Evolutionary conservation across 2,113 vertebrate genomes (phyloP).

Genomic region (Regulus satrapa): DNA sequence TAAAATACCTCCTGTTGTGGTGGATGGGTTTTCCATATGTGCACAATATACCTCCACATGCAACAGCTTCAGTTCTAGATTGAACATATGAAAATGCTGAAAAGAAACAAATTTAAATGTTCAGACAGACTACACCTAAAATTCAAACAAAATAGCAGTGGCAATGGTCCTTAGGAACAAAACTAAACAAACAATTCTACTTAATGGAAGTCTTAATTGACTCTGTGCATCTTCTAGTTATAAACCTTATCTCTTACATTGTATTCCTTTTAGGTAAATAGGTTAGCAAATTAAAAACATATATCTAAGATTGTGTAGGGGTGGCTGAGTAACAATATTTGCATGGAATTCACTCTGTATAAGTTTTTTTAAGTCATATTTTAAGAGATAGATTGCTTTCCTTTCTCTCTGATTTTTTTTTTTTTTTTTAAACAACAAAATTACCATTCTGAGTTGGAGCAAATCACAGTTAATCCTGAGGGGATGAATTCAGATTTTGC

Average conservation of each 20-base stretch:
- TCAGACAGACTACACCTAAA: background rate
- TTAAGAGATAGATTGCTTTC: background rate
- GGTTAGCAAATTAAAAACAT: background rate
- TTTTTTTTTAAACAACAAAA: too few relatives aligned
- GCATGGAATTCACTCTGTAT: background rate
- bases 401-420: too few relatives aligned
- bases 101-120: background rate
- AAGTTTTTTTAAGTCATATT: background rate
- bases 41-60: background rate
- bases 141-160: background rate
- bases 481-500: background rate
- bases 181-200: background rate
- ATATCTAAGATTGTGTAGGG: background rate
- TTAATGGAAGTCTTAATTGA: background rate
- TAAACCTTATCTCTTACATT: background rate
- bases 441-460: background rate
- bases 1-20: background rate
- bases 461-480: background rate
- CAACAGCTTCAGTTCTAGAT: background rate
- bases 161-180: background rate
- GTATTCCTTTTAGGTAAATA: background rate
- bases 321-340: background rate
- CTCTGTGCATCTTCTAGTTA: background rate
- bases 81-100: background rate
- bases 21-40: background rate